phyloP scores from a whole-genome alignment of 2,888 invertebrate species.

The Lasius platythorax region DNA sequence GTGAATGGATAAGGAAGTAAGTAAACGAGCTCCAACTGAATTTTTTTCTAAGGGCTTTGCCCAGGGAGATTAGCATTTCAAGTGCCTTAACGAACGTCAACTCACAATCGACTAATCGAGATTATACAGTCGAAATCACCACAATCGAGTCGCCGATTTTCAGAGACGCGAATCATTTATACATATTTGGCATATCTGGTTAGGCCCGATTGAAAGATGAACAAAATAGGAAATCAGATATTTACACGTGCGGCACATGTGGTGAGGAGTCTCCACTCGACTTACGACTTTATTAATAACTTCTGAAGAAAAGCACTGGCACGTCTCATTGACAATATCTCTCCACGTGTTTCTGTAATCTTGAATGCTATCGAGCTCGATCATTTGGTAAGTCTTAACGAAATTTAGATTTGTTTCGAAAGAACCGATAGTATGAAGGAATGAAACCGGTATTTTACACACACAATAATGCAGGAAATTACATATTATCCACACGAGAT shows the following conservation, averaged over 20 bases:
- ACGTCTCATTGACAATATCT: background rate
- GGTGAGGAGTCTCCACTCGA: background rate
- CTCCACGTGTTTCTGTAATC: background rate
- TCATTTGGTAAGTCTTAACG: background rate
- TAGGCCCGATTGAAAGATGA: constrained; percentile 25
- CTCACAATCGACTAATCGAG: constrained; percentile 74
- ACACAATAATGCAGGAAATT: background rate
- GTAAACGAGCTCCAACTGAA: constrained; percentile 66
- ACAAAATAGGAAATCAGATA: background rate
- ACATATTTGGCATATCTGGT: constrained; percentile 50
- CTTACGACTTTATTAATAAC: constrained; percentile 15
- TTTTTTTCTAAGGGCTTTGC: constrained; percentile 73
- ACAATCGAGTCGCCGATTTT: constrained; percentile 43
- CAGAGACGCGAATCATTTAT: constrained; percentile 43
- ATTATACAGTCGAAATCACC: constrained; percentile 69
- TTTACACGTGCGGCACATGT: constrained; percentile 20
- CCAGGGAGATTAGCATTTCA: constrained; percentile 81
- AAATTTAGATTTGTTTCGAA: constrained; percentile 25
- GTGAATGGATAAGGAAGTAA: constrained; percentile 66
- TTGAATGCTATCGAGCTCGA: background rate
- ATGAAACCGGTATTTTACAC: constrained; percentile 1
- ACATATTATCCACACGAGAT: background rate
- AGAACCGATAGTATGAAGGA: background rate
- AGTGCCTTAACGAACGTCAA: constrained; percentile 81
- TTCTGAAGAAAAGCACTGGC: background rate